Conservation (phyloP, 2,888 invertebrate species). For the Limnephilus auricula region DNA sequence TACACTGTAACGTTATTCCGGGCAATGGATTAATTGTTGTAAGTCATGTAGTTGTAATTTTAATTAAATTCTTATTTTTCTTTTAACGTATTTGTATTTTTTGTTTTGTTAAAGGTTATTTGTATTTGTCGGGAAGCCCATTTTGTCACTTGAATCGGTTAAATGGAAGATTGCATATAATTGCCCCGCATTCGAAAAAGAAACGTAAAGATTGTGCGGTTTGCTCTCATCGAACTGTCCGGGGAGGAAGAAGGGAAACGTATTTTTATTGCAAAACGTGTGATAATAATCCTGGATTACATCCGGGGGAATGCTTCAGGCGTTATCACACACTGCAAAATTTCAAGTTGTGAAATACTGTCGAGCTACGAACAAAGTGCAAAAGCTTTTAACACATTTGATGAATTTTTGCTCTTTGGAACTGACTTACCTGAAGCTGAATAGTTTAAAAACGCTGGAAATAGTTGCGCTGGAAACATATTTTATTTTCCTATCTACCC, state of each 20-base stretch:
- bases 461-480: no score
- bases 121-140: background rate
- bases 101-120: background rate
- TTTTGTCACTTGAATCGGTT: background rate
- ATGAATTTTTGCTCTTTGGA: no score
- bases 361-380: no score
- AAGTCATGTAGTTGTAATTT: background rate
- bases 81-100: background rate
- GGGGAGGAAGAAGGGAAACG: background rate
- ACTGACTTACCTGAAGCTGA: no score
- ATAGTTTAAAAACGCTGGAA: no score
- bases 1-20: no score
- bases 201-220: background rate
- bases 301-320: background rate
- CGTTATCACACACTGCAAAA: background rate
- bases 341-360: background rate
- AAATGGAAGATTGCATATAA: conserved; percentile 1
- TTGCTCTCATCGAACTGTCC: background rate
- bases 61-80: background rate
- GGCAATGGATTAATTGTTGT: background rate
- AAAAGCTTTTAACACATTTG: no score
- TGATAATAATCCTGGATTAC: background rate
- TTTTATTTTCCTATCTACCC: no score
- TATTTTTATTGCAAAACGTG: background rate
- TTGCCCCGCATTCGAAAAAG: background rate